These are phyloP conservation scores for Agrotis clavis DNA, from an alignment of 2,888 invertebrate species.

Conservation along the genomic window DNA sequence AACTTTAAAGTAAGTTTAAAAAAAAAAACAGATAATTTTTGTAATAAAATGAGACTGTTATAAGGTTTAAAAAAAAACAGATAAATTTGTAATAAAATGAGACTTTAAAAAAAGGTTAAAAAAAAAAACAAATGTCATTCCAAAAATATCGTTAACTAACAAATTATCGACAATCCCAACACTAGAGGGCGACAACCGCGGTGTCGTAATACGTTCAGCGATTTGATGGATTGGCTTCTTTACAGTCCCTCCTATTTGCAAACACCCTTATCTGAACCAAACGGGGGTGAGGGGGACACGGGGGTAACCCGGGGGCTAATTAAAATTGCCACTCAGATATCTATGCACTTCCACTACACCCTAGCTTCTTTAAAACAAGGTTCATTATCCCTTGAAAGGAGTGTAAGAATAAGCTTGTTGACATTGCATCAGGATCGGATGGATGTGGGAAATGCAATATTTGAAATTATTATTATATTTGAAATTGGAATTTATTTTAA, in stretches of 20 bases:
- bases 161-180: constrained; percentile 62
- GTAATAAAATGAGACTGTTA: no score
- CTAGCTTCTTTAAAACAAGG: constrained; percentile 65
- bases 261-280: constrained; percentile 87
- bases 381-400: constrained; percentile 46
- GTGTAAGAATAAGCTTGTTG: constrained; percentile 16
- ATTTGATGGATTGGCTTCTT: constrained; percentile 92
- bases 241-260: constrained; percentile 90
- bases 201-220: constrained; percentile 90
- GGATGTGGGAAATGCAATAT: constrained; percentile 71
- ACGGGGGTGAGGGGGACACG: constrained; percentile 67
- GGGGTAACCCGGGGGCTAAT: constrained; percentile 82
- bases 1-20: no score
- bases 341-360: constrained; percentile 53
- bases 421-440: constrained; percentile 60
- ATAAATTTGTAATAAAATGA: no score
- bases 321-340: constrained; percentile 86
- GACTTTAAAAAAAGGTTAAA: neutral
- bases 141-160: constrained; percentile 51
- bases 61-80: no score
- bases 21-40: no score
- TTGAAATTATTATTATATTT: constrained; percentile 69
- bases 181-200: constrained; percentile 83
- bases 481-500: constrained; percentile 67
- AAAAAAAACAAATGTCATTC: neutral